Conservation (phyloP, 2,888 invertebrate genomes). For the Clitarchus hookeri region DNA sequence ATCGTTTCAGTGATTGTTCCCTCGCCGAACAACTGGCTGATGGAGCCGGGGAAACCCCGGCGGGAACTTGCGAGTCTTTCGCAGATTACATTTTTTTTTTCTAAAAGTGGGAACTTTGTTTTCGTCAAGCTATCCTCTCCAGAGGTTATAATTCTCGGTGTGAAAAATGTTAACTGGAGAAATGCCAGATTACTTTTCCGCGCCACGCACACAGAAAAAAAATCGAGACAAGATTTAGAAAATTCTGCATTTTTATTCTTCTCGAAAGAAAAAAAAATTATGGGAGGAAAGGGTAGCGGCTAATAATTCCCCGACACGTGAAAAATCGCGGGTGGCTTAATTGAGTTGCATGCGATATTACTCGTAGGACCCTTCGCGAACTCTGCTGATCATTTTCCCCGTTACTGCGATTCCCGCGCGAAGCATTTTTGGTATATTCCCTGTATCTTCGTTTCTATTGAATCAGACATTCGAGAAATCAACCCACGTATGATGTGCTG, state of each 20-base stretch:
- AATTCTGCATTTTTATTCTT: neutral
- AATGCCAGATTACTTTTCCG: neutral
- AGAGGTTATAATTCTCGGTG: neutral
- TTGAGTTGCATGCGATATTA: neutral
- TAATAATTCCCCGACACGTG: neutral
- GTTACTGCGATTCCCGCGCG: neutral
- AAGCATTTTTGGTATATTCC: neutral
- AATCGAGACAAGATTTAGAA: neutral
- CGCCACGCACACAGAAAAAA: neutral
- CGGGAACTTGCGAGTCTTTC: neutral
- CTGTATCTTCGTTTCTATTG: neutral
- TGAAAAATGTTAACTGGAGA: neutral
- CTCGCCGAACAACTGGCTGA: no score
- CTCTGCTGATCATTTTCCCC: neutral
- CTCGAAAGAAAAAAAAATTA: neutral
- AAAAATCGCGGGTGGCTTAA: neutral
- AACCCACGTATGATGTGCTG: no score
- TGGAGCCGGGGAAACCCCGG: no score
- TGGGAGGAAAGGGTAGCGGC: neutral
- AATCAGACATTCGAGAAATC: no score
- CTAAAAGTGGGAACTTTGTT: neutral
- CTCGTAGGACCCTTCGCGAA: neutral
- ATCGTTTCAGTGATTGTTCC: no score
- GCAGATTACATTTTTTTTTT: neutral
- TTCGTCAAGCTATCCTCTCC: neutral